A percentile compares a stretch with the other conserved stretches of the same genome.
These are phyloP conservation scores for Psilopsiagon aurifrons DNA, from an alignment of 2,113 vertebrate genomes.

Conservation along the genomic window DNA sequence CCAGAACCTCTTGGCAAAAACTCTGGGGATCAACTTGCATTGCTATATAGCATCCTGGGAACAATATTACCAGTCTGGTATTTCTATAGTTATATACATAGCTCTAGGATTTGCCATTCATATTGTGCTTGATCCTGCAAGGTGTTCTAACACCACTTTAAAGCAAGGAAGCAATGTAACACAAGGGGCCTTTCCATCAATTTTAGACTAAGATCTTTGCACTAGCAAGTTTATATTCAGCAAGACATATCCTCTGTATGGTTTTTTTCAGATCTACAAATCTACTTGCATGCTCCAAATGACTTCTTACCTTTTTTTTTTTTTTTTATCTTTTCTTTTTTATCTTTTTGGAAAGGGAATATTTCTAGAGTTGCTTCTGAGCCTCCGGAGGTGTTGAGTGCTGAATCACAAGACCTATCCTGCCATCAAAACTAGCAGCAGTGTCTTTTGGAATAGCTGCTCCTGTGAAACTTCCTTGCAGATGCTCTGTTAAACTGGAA, in stretches of 20 bases:
- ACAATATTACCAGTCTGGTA: neutral
- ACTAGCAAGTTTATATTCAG: neutral
- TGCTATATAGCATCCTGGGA: neutral
- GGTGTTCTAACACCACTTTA: neutral
- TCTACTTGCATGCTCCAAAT: neutral
- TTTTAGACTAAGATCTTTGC: conserved; percentile 2
- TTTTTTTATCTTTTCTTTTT: rapidly evolving
- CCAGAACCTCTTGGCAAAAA: conserved; percentile 24
- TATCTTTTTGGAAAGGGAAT: neutral
- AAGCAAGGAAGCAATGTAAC: neutral
- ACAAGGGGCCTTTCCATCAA: conserved; percentile 16
- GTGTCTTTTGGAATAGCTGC: conserved; percentile 46
- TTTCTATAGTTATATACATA: neutral
- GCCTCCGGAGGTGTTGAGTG: conserved; percentile 39
- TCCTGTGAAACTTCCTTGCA: conserved; percentile 24
- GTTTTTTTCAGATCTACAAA: neutral
- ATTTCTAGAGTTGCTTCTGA: conserved; percentile 12
- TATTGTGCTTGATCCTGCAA: neutral
- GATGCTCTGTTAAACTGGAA: neutral
- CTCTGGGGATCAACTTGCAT: neutral
- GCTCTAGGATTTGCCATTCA: neutral
- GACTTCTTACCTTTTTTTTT: neutral
- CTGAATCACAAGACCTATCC: conserved; percentile 56
- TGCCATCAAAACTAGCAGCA: conserved; percentile 10
- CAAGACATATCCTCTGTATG: neutral